Evolutionary conservation across 1,140 invertebrate species (phyloP).

Genomic region (Maniola jurtina): DNA sequence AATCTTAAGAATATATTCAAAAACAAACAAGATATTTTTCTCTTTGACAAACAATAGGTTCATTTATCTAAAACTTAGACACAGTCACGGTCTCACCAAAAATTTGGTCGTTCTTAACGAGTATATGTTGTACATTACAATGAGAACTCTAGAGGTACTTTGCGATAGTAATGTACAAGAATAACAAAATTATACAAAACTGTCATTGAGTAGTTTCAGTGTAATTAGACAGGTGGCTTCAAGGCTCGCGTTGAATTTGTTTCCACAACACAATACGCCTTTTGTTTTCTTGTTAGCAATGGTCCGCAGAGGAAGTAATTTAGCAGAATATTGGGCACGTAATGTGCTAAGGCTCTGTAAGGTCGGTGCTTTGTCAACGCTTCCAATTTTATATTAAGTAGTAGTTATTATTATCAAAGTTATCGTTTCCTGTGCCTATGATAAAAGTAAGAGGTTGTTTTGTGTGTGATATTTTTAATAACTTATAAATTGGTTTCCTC

Average conservation of each 20-base stretch:
- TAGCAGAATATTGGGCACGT: slow-evolving; percentile 63
- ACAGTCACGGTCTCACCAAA: neutral
- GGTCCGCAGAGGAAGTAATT: slow-evolving; percentile 62
- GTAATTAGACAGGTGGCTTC: slow-evolving; percentile 31
- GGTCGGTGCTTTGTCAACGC: slow-evolving; percentile 57
- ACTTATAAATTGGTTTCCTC: no score
- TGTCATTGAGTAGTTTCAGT: slow-evolving; percentile 27
- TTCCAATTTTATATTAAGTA: slow-evolving; percentile 24
- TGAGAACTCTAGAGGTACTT: neutral
- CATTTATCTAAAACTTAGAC: neutral
- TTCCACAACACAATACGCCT: slow-evolving; percentile 32
- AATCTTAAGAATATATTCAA: neutral
- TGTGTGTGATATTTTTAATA: no score
- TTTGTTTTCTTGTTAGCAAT: slow-evolving; percentile 44
- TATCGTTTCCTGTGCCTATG: neutral
- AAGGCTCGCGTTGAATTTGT: slow-evolving; percentile 32
- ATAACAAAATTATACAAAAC: slow-evolving; percentile 20
- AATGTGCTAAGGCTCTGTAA: slow-evolving; percentile 53
- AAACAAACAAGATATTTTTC: neutral
- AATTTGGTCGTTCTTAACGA: neutral
- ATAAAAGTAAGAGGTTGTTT: neutral
- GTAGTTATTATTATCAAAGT: slow-evolving; percentile 10
- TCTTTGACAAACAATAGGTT: neutral
- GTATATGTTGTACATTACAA: neutral
- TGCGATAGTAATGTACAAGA: neutral